These are phyloP conservation scores for Ormia ochracea DNA, from an alignment of 2,888 invertebrate genomes.

Conservation along the genomic window DNA sequence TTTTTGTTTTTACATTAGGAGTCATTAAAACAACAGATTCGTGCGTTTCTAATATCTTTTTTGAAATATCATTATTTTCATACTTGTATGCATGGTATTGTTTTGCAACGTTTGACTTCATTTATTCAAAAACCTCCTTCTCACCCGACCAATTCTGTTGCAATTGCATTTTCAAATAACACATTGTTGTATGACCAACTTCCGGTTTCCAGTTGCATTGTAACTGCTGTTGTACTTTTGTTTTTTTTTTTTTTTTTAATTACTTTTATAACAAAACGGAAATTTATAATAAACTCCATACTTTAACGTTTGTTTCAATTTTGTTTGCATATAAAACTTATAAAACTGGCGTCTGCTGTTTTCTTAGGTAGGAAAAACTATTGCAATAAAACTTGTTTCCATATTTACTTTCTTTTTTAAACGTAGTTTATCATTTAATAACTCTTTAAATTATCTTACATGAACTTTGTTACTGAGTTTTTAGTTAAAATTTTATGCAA, in stretches of 20 bases:
- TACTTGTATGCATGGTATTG: constrained; percentile 24
- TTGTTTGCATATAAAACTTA: constrained; percentile 7
- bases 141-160: not conserved
- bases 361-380: not conserved
- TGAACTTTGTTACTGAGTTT: constrained; percentile 10
- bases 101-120: not conserved
- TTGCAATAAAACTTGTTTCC: not conserved
- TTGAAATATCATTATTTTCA: constrained; percentile 20
- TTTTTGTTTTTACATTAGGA: constrained; percentile 1
- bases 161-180: constrained; percentile 57
- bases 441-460: constrained; percentile 23
- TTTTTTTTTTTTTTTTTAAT: constrained; percentile 8
- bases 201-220: constrained; percentile 52
- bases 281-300: constrained; percentile 58
- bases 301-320: constrained; percentile 7
- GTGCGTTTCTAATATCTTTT: constrained; percentile 40
- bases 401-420: not conserved
- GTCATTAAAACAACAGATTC: not conserved
- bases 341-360: constrained; percentile 45
- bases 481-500: not conserved
- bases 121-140: not conserved
- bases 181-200: constrained; percentile 60
- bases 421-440: constrained; percentile 47
- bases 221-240: not conserved
- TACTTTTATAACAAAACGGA: constrained; percentile 51